phyloP scores from a whole-genome alignment of 2,888 invertebrate species.

The Ectropis crepuscularia region DNA sequence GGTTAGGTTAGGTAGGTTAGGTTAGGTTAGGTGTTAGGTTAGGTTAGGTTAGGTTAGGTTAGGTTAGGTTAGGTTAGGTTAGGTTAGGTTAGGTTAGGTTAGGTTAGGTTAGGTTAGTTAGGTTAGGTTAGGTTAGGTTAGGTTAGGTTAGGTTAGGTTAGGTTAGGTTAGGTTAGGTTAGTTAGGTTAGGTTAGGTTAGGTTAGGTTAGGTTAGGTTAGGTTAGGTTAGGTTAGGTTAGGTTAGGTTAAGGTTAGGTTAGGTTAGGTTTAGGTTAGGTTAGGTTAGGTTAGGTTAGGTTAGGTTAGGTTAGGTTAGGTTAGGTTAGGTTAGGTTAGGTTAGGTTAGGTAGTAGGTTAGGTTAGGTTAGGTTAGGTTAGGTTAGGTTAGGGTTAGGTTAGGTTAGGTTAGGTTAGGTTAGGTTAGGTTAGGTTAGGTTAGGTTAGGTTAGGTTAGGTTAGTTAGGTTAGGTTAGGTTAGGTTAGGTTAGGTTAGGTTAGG shows the following conservation, averaged over 20 bases:
- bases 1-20: conserved; percentile 38
- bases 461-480: conserved; percentile 36
- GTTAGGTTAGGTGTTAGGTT: conserved; percentile 42
- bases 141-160: conserved; percentile 32
- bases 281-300: conserved; percentile 5
- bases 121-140: conserved; percentile 42
- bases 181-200: conserved; percentile 37
- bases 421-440: conserved; percentile 32
- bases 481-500: conserved; percentile 41
- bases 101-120: conserved; percentile 41
- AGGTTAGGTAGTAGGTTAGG: conserved; percentile 5
- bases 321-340: background rate
- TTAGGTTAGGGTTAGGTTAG: conserved; percentile 25
- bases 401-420: conserved; percentile 11
- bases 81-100: conserved; percentile 42
- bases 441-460: conserved; percentile 40
- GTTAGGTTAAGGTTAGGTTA: conserved; percentile 33
- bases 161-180: conserved; percentile 29
- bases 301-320: conserved; percentile 3
- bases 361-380: conserved; percentile 39
- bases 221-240: conserved; percentile 42
- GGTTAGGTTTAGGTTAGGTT: conserved; percentile 13
- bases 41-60: conserved; percentile 35
- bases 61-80: conserved; percentile 44
- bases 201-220: conserved; percentile 40